Base-by-base conservation (phyloP, 1,140 invertebrate genomes). In the Ceratina japonica region DNA sequence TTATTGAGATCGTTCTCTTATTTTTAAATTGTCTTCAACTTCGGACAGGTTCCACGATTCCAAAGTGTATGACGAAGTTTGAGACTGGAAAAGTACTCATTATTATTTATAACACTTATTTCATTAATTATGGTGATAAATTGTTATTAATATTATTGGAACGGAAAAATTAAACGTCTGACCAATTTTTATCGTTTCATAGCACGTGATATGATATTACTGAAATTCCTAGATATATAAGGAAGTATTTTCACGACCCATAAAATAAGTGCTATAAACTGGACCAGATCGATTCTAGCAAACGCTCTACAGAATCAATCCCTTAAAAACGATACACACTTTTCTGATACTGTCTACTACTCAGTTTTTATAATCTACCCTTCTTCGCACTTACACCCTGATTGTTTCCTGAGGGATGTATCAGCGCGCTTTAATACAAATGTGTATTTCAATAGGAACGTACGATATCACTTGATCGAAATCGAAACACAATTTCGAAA, bases 401-500 rank as follows among this genome's bases (percentile, higher is more conserved):
- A 65, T 49, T 27, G 18, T 63, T 31, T 15, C n/a, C 20, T 13
- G 10, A 4, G 5, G 27, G 31, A 10, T n/a, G 18, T 31, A 37
- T 63, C 16, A 64, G 4, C 22, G 22, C 16, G 22, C 12, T 13
- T 44, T 44, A 18, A 12, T 16, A 16, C 22, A 16, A 27, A 13
- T 24, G 31, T 20, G 1, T 54, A 54, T 54, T 12, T 16, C 15
- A 18, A 59, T 59, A 10, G 37, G 10, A 10, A 44, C 37, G 10
- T 44, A 37, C 31, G n/a, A 44, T 44, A 37, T 16, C 16, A 37
- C 12, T 18, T 10, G 31, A 44, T 44, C 62, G 62, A 44, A n/a
- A 64, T 20, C 10, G 62, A 64, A 31, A 12, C 15, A 44, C 62
- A 44, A 64, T 64, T 64, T 64, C 62, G 16, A 64, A 64, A 64